phyloP scores from a whole-genome alignment of 2,113 vertebrate genomes.

The Elephas maximus region DNA sequence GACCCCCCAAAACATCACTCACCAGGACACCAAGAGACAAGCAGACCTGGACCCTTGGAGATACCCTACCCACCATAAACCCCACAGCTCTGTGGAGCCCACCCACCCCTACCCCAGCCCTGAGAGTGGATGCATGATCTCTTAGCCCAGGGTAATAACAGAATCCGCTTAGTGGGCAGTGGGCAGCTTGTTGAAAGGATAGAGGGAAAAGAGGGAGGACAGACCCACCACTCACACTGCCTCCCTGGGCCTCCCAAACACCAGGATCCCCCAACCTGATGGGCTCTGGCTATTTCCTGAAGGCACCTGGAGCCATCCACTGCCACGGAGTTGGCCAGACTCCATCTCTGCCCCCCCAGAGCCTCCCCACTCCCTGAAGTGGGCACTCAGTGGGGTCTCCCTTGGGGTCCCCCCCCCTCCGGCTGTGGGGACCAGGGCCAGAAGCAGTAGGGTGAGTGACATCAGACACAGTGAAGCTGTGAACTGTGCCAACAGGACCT shows the following conservation, averaged over 20 bases:
- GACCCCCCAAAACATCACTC: background rate
- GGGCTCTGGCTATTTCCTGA: rapidly evolving
- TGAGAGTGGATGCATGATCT: background rate
- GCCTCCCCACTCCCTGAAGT: background rate
- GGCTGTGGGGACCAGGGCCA: background rate
- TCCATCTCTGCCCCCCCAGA: background rate
- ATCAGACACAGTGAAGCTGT: background rate
- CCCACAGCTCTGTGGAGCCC: background rate
- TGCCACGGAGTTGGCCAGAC: background rate
- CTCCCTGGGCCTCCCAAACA: background rate
- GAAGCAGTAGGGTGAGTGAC: background rate
- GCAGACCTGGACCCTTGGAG: background rate
- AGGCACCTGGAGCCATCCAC: background rate
- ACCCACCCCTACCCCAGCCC: background rate
- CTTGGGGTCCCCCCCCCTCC: no score
- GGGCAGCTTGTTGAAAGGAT: background rate
- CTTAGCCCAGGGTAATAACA: background rate
- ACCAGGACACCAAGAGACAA: background rate
- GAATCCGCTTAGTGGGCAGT: slow-evolving; percentile 56
- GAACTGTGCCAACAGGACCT: background rate
- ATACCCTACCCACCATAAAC: background rate
- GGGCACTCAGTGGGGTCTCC: no score
- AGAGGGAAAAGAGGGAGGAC: background rate
- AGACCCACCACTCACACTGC: background rate
- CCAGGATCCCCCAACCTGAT: background rate